phyloP scores from a whole-genome alignment of 1,140 invertebrate species.

The Myzus persicae region DNA sequence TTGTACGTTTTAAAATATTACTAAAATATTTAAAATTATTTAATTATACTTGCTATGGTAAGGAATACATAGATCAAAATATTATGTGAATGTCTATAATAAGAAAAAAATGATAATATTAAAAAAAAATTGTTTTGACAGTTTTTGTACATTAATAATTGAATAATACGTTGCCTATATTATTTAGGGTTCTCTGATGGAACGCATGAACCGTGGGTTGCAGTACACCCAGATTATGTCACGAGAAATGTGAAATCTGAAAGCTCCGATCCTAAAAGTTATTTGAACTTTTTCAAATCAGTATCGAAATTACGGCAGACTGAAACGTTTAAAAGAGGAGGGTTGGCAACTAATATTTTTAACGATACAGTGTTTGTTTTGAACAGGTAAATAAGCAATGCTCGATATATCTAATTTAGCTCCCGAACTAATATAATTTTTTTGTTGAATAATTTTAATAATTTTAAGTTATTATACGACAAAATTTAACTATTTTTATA shows the following conservation, averaged over 20 bases:
- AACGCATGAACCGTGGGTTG: slow-evolving; percentile 70
- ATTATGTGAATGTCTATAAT: no score
- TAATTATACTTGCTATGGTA: neutral
- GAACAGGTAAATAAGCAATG: slow-evolving; percentile 16
- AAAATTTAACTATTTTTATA: no score
- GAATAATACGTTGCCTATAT: neutral
- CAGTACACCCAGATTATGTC: slow-evolving; percentile 68
- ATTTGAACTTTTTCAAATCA: slow-evolving; percentile 68
- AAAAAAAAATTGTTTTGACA: neutral
- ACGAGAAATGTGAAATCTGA: slow-evolving; percentile 66
- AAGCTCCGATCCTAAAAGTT: slow-evolving; percentile 62
- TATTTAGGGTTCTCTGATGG: slow-evolving; percentile 70
- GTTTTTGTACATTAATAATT: neutral
- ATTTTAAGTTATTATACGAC: no score
- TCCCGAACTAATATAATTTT: no score
- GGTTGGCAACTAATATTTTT: slow-evolving; percentile 59
- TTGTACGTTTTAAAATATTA: no score
- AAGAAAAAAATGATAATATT: no score
- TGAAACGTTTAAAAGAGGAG: slow-evolving; percentile 64
- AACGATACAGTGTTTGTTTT: neutral
- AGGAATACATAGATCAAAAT: neutral
- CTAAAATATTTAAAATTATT: no score
- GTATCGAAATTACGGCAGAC: slow-evolving; percentile 65
- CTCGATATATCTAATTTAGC: no score
- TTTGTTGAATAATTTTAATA: no score